phyloP scores from a whole-genome alignment of 35 echinoderm and acorn worm species.

The Stichopus chloronotus region DNA sequence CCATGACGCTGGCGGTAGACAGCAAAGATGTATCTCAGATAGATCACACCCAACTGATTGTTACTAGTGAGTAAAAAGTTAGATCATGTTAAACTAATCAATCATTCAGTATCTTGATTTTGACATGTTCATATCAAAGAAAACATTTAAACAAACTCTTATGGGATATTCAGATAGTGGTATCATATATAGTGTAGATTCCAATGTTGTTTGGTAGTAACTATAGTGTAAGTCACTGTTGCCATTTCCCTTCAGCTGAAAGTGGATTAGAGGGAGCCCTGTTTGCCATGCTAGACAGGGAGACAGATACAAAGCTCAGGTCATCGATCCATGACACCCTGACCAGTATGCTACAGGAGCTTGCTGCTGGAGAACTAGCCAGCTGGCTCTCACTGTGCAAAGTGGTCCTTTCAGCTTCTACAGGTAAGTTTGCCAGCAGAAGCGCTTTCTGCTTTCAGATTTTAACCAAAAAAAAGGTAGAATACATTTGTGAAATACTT shows the following conservation, averaged over 20 bases:
- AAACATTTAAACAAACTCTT: not conserved
- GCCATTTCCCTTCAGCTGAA: conserved; percentile 60
- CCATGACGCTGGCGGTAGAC: conserved; percentile 79
- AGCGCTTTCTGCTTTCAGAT: not conserved
- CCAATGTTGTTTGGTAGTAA: not conserved
- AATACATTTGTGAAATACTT: not conserved
- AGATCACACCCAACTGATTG: conserved; percentile 66
- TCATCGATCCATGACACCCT: conserved; percentile 94
- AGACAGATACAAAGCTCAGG: conserved; percentile 79
- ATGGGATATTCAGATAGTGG: not conserved
- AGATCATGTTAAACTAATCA: not conserved
- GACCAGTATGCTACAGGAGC: conserved; percentile 94
- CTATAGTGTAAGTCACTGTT: not conserved
- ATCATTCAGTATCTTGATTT: not conserved
- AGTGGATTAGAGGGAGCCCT: conserved; percentile 88
- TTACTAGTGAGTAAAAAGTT: conserved; percentile 74
- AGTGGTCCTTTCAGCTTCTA: conserved; percentile 78
- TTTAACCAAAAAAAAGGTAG: not conserved
- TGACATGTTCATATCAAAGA: not conserved
- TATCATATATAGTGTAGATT: not conserved
- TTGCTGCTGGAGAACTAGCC: conserved; percentile 81
- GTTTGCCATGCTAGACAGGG: conserved; percentile 90
- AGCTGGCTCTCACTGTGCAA: conserved; percentile 89
- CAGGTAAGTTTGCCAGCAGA: conserved; percentile 44
- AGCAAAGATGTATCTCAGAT: conserved; percentile 55